Base-by-base conservation (phyloP, 2,113 vertebrate species). In the Piprites chloris region DNA sequence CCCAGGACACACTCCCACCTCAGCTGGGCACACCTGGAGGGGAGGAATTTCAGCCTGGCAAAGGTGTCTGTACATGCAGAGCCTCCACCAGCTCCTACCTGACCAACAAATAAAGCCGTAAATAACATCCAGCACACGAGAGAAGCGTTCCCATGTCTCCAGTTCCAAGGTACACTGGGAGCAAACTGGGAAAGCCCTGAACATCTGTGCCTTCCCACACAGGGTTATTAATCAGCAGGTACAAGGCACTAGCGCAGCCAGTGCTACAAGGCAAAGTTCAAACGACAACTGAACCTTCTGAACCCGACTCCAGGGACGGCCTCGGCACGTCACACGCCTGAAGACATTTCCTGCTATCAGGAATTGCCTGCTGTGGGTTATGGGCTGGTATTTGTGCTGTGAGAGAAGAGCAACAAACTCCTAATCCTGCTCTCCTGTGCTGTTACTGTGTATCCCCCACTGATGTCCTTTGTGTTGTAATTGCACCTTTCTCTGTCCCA, bases 11-110 rank as follows among this genome's bases (percentile, higher is more conserved):
- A 2, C 12, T 46, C n/a, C 59, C 37, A 23, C 9, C 65, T 35
- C 33, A 26, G 37, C 27, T 7, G 17, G 12, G 27, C 0, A 1
- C 58, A 35, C 18, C 28, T 8, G 39, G 69, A 76, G 5, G 59
- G 63, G 35, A 42, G 8, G 2, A 49, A 44, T 30, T 35, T 32
- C 30, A 28, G 23, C 41, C 15, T 2, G 0, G 37, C 56, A 41
- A 17, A 52, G 20, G 11, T 1, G 1, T 4, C 49, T 2, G 1
- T 2, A 7, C 6, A 7, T 13, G 14, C 1, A 1, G 24, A 47
- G 21, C 24, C 42, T 35, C 77, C 16, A 6, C 30, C 46, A 28
- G 61, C 27, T 62, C 37, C 71, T 47, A 11, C 55, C 17, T 3
- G 2, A 49, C 39, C 2, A 2, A 47, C 17, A n/a, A 49, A 65